Percentiles rank a stretch among this genome's conserved stretches.
Evolutionary conservation across 2,797 vertebrate species (phyloP).

Genomic region (Etheostoma perlongum): DNA sequence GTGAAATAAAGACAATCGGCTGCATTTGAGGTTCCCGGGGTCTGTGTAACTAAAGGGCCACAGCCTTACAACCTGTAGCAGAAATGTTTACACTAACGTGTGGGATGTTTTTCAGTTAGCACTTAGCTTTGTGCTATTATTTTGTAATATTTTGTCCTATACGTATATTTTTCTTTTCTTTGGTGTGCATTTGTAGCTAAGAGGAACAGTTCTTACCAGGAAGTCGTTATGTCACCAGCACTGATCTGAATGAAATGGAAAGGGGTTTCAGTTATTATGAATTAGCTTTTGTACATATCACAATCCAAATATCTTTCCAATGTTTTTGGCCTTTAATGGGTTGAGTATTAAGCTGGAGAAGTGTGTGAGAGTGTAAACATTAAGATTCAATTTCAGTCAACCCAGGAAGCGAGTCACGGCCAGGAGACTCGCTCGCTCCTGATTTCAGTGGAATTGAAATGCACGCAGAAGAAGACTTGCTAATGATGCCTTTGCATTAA

Average conservation of each 20-base stretch:
- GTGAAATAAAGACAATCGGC: conserved; percentile 38
- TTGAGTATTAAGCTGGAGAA: conserved; percentile 10
- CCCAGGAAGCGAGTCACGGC: conserved; percentile 42
- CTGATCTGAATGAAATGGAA: conserved; percentile 52
- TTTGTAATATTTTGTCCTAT: conserved; percentile 67
- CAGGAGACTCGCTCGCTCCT: conserved; percentile 13
- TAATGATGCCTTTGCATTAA: conserved; percentile 67
- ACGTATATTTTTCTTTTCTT: conserved; percentile 39
- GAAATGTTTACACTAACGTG: conserved; percentile 82
- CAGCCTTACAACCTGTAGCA: conserved; percentile 76
- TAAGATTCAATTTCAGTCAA: conserved; percentile 34
- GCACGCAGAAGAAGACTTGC: conserved; percentile 34
- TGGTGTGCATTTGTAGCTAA: conserved; percentile 69
- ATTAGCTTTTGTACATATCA: conserved; percentile 75
- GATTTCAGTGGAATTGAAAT: conserved; percentile 43
- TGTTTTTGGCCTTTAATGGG: conserved; percentile 52
- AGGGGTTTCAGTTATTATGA: conserved; percentile 34
- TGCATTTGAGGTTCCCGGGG: conserved; percentile 17
- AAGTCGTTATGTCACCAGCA: conserved; percentile 81
- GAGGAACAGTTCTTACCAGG: conserved; percentile 56
- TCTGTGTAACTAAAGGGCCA: conserved; percentile 7
- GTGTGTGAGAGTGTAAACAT: conserved; percentile 26
- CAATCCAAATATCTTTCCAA: conserved; percentile 59
- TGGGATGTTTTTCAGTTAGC: conserved; percentile 65
- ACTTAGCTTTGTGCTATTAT: conserved; percentile 67